phyloP scores from a whole-genome alignment of 2,113 vertebrate genomes.

The Charina bottae region DNA sequence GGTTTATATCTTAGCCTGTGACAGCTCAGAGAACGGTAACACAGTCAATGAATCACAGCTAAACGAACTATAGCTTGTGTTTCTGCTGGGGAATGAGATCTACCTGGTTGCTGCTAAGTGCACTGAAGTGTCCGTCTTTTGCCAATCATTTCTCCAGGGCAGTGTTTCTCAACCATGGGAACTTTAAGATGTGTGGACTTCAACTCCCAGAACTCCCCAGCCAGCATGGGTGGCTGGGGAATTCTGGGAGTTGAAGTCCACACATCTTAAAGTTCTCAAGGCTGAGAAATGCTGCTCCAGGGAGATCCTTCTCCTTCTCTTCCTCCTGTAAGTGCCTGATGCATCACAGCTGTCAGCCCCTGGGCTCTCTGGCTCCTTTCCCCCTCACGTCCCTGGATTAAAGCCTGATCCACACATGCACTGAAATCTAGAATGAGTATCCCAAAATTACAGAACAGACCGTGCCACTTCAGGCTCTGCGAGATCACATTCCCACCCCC shows the following conservation, averaged over 20 bases:
- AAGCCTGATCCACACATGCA: not conserved
- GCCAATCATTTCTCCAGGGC: constrained; percentile 21
- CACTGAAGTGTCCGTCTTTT: not conserved
- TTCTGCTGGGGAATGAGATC: not conserved
- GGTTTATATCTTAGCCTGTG: not conserved
- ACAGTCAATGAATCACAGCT: not conserved
- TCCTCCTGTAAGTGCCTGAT: not conserved
- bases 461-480: not conserved
- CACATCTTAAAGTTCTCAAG: no score
- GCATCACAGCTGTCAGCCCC: not conserved
- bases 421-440: not conserved
- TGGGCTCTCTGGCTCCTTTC: not conserved
- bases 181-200: no score
- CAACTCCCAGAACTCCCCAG: no score
- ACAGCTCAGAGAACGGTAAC: not conserved
- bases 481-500: not conserved
- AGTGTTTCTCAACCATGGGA: no score
- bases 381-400: not conserved
- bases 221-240: no score
- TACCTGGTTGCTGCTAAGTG: not conserved
- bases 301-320: not conserved
- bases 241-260: no score
- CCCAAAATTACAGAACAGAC: not conserved
- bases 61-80: not conserved
- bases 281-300: not conserved